Evolutionary conservation across 2,888 invertebrate genomes (phyloP).

Genomic region (Dryobota labecula): DNA sequence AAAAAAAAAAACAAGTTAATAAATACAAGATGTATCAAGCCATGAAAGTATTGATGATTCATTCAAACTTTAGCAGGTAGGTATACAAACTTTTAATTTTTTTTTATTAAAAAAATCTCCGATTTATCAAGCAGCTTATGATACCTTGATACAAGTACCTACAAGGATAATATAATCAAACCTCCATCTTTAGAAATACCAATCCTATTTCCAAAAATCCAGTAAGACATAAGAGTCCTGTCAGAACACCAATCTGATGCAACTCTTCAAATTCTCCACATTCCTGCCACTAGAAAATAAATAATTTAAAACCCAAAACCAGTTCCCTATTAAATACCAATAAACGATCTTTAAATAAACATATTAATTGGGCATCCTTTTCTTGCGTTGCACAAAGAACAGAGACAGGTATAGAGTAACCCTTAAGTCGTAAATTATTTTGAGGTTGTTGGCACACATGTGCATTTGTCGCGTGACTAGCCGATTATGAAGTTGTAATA

Average conservation of each 20-base stretch:
- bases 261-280: constrained; percentile 64
- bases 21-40: background rate
- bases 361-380: constrained; percentile 72
- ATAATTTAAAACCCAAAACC: constrained; percentile 66
- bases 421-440: constrained; percentile 87
- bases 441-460: constrained; percentile 84
- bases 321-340: constrained; percentile 82
- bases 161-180: background rate
- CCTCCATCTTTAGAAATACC: constrained; percentile 28
- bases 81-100: background rate
- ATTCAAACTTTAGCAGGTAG: background rate
- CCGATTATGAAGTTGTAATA: constrained; percentile 89
- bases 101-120: background rate
- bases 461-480: constrained; percentile 84
- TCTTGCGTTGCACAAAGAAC: constrained; percentile 57
- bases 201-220: constrained; percentile 42
- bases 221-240: constrained; percentile 57
- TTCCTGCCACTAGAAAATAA: constrained; percentile 70
- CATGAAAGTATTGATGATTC: background rate
- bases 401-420: constrained; percentile 73
- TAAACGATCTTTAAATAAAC: constrained; percentile 86
- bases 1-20: background rate
- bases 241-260: constrained; percentile 58
- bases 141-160: constrained; percentile 18
- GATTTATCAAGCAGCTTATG: background rate